phyloP scores from a whole-genome alignment of 2,113 vertebrate species.

The Seriola rivoliana region DNA sequence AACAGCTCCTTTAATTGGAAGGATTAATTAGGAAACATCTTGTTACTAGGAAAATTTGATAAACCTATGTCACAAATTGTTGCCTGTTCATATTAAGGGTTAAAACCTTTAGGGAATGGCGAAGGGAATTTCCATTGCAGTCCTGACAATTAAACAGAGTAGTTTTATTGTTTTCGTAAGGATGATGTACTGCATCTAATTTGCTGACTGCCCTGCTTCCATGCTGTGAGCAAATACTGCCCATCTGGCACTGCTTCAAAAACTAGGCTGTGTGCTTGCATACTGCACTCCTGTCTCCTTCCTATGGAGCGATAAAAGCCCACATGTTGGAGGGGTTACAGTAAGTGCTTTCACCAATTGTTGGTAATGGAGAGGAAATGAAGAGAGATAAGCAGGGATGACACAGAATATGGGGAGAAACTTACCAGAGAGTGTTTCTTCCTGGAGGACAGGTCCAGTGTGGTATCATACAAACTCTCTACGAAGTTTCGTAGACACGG shows the following conservation, averaged over 20 bases:
- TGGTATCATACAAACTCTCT: constrained; percentile 97
- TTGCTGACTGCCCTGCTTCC: constrained; percentile 33
- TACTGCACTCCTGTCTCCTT: constrained; percentile 34
- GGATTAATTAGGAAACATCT: not conserved
- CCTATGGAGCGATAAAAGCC: constrained; percentile 58
- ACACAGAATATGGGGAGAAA: constrained; percentile 59
- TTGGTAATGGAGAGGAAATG: constrained; percentile 66
- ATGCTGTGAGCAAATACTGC: constrained; percentile 37
- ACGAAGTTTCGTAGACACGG: constrained; percentile 98
- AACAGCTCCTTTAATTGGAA: too few species aligned
- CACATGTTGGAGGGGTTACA: constrained; percentile 54
- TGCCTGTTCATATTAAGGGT: not conserved
- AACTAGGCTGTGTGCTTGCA: not conserved
- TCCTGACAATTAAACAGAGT: not conserved
- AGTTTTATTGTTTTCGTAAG: constrained; percentile 35
- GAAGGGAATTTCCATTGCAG: not conserved
- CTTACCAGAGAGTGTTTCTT: constrained; percentile 99
- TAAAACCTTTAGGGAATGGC: not conserved
- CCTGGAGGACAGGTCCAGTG: constrained; percentile 95
- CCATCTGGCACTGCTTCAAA: constrained; percentile 53
- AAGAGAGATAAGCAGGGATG: constrained; percentile 36
- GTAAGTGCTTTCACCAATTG: constrained; percentile 60
- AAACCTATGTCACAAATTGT: not conserved
- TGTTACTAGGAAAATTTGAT: not conserved
- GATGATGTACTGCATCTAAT: constrained; percentile 27